phyloP scores from a whole-genome alignment of 2,113 vertebrate genomes.

The Prunella himalayana region DNA sequence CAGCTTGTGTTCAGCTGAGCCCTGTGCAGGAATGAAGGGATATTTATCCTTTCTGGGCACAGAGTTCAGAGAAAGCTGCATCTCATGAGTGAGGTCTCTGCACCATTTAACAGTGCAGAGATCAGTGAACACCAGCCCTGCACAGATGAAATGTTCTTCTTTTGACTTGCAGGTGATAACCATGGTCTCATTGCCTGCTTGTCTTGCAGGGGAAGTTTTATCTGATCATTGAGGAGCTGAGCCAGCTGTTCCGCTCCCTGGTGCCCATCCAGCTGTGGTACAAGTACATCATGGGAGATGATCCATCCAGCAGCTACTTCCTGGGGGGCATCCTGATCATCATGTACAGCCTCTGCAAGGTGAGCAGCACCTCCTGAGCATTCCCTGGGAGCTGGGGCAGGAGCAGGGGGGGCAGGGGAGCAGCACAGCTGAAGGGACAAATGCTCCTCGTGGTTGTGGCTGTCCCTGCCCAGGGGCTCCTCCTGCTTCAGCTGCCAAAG shows the following conservation, averaged over 20 bases:
- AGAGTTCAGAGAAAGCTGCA: not conserved
- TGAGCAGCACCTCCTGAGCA: not conserved
- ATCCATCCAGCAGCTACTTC: slow-evolving; percentile 91
- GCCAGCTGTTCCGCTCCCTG: slow-evolving; percentile 93
- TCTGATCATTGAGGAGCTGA: slow-evolving; percentile 93
- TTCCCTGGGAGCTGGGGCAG: not conserved
- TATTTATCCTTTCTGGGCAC: not conserved
- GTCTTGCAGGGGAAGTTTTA: slow-evolving; percentile 90
- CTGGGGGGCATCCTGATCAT: slow-evolving; percentile 90
- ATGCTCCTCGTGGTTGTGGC: not conserved
- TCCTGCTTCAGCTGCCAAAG: not conserved
- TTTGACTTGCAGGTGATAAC: not conserved
- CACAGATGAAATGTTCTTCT: not conserved
- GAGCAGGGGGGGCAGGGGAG: not conserved
- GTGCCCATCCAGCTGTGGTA: slow-evolving; percentile 98
- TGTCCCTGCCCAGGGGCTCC: not conserved
- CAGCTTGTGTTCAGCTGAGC: not conserved
- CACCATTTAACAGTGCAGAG: not conserved
- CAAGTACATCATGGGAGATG: slow-evolving; percentile 96
- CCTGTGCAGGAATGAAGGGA: not conserved
- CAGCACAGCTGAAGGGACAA: not conserved
- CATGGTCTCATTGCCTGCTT: not conserved
- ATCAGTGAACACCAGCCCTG: not conserved
- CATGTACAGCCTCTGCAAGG: slow-evolving; percentile 96
- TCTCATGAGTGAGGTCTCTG: not conserved